Conservation (phyloP, 1,140 invertebrate genomes). For the Trachymyrmex septentrionalis region DNA sequence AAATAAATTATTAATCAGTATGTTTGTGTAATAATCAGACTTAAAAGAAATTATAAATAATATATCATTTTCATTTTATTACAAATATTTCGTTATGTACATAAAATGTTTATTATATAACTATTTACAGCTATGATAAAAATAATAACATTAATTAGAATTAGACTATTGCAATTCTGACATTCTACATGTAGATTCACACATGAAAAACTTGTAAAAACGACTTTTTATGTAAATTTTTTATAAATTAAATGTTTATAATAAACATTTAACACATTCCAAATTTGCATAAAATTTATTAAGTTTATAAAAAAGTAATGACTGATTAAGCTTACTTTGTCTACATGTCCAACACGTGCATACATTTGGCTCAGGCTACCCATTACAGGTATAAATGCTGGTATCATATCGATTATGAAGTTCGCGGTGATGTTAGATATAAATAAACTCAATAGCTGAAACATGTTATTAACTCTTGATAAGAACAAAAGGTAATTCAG, state of each 20-base stretch:
- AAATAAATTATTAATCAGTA: background rate
- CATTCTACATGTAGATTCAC: background rate
- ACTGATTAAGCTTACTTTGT: slow-evolving; percentile 19
- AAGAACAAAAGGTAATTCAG: background rate
- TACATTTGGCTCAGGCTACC: background rate
- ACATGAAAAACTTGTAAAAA: background rate
- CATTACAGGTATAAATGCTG: background rate
- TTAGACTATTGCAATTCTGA: background rate
- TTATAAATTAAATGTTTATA: background rate
- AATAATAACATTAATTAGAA: background rate
- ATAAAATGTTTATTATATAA: background rate
- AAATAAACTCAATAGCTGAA: background rate
- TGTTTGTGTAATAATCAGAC: background rate
- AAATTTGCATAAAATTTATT: background rate
- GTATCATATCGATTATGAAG: background rate
- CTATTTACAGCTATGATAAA: slow-evolving; percentile 1
- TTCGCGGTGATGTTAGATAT: background rate
- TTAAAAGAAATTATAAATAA: background rate
- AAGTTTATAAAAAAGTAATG: background rate
- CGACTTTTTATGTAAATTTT: background rate
- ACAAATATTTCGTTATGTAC: background rate
- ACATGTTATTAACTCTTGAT: slow-evolving; percentile 9
- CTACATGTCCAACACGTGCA: background rate
- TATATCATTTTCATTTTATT: background rate
- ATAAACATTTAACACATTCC: background rate